A percentile compares a stretch with the other conserved stretches of the same genome.
Conservation (phyloP, 2,888 invertebrate genomes). For the Cataglyphis altisquamis region DNA sequence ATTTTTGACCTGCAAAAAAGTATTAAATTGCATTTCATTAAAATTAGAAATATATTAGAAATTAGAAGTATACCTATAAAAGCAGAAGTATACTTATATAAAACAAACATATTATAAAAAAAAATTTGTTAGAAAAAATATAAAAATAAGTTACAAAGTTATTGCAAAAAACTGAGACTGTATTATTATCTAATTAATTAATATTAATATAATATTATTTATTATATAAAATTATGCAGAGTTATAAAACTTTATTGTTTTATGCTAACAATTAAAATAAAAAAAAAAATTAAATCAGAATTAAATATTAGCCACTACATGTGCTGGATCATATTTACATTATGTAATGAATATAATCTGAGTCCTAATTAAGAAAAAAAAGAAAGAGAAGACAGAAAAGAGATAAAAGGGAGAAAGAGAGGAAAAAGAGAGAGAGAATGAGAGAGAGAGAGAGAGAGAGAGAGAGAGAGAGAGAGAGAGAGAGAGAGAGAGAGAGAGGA, state of each 20-base stretch:
- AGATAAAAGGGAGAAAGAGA: neutral
- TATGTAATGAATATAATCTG: neutral
- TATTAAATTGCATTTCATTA: conserved; percentile 48
- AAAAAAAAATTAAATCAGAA: conserved; percentile 14
- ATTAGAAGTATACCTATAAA: too few species aligned
- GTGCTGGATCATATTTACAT: neutral
- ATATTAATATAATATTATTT: too few species aligned
- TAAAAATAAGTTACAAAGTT: conserved; percentile 34
- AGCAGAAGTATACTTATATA: neutral
- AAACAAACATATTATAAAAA: conserved; percentile 13
- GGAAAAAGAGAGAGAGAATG: too few species aligned
- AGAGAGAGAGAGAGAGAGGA: too few species aligned
- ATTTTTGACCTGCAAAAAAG: conserved; percentile 62
- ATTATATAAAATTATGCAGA: conserved; percentile 30
- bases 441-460: too few species aligned
- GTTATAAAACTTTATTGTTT: conserved; percentile 34
- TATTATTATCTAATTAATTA: conserved; percentile 16
- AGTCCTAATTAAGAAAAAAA: neutral
- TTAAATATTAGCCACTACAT: conserved; percentile 23
- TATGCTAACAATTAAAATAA: neutral
- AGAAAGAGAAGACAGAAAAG: neutral
- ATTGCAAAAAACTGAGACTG: neutral
- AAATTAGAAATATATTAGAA: neutral
- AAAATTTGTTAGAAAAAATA: conserved; percentile 25
- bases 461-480: too few species aligned